Conservation (phyloP, 2,888 invertebrate species). For the Acanthopleura granulata region DNA sequence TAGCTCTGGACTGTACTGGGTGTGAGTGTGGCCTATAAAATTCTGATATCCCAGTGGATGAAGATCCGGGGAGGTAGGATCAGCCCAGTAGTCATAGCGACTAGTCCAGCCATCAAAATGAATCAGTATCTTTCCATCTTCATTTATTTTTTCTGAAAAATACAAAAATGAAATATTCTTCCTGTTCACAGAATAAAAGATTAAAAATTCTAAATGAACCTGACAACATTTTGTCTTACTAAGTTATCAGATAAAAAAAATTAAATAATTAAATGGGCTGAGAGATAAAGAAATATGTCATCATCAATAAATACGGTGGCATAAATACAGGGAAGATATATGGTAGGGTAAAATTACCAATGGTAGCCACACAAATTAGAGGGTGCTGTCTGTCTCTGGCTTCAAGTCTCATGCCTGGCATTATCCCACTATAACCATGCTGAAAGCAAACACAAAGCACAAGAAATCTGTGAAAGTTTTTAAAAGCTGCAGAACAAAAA, state of each 20-base stretch:
- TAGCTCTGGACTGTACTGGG: constrained; percentile 23
- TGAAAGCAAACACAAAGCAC: neutral
- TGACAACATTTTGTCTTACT: no score
- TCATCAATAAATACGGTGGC: no score
- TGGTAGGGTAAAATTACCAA: constrained; percentile 36
- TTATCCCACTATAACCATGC: constrained; percentile 23
- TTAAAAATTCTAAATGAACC: no score
- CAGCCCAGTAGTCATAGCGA: constrained; percentile 51
- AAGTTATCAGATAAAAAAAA: no score
- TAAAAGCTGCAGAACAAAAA: no score
- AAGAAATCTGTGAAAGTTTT: neutral
- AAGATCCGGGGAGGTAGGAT: constrained; percentile 39
- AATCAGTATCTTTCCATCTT: constrained; percentile 46
- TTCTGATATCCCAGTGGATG: constrained; percentile 56
- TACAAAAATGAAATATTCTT: no score
- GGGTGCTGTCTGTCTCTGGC: constrained; percentile 52
- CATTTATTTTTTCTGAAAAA: constrained; percentile 26
- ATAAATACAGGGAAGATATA: no score
- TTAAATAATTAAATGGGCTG: no score
- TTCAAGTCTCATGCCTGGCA: constrained; percentile 55
- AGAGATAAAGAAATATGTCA: no score
- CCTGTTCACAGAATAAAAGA: no score
- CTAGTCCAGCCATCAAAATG: constrained; percentile 63
- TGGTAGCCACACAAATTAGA: constrained; percentile 53
- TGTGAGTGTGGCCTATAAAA: constrained; percentile 23